Evolutionary conservation across 2,113 vertebrate genomes (phyloP).

Genomic region (Polyodon spathula): DNA sequence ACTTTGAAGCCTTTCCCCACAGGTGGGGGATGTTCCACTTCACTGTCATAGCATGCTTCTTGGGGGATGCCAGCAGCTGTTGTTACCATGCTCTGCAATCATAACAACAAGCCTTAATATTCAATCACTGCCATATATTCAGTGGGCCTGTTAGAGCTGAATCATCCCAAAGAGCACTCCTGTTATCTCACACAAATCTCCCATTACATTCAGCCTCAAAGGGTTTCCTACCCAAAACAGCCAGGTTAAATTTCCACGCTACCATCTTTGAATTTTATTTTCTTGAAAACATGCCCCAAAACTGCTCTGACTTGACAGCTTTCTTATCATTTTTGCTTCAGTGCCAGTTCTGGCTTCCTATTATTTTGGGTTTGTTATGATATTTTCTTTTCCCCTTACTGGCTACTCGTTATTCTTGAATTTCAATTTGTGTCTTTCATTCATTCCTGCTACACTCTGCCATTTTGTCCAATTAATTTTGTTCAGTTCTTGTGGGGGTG

Average conservation of each 20-base stretch:
- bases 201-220: not conserved
- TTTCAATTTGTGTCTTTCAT: not conserved
- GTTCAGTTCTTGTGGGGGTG: not conserved
- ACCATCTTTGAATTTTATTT: too few relatives aligned
- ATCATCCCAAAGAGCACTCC: not conserved
- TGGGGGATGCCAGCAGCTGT: not conserved
- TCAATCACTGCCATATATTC: constrained; percentile 2
- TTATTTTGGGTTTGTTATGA: too few relatives aligned
- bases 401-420: not conserved
- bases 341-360: too few relatives aligned
- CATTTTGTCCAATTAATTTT: not conserved
- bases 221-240: too few relatives aligned
- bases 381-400: not conserved
- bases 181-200: not conserved
- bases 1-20: not conserved
- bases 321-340: too few relatives aligned
- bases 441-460: not conserved
- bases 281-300: too few relatives aligned
- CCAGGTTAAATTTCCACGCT: too few relatives aligned
- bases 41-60: not conserved
- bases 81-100: not conserved
- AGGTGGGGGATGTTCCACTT: not conserved
- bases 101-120: not conserved
- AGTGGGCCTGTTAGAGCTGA: not conserved
- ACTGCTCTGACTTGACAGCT: too few relatives aligned